These are phyloP conservation scores for Tetragonula carbonaria DNA, from an alignment of 2,888 invertebrate species.

Conservation along the genomic window DNA sequence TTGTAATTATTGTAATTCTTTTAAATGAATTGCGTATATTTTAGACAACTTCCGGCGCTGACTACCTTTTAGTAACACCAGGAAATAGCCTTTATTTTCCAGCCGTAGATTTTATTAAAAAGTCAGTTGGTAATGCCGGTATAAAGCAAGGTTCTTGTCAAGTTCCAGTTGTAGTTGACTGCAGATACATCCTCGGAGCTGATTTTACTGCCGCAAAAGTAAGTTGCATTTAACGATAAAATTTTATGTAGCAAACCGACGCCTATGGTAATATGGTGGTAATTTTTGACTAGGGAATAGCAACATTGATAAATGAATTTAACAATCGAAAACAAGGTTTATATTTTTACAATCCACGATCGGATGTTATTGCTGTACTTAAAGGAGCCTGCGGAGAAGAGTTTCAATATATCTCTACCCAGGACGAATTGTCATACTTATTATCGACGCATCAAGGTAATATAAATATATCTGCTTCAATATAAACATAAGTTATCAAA, in stretches of 20 bases:
- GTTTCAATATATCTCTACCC: constrained; percentile 86
- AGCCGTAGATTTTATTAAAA: constrained; percentile 92
- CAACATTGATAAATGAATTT: constrained; percentile 90
- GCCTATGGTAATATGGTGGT: neutral
- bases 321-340: constrained; percentile 89
- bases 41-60: constrained; percentile 88
- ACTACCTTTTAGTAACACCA: constrained; percentile 91
- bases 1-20: neutral
- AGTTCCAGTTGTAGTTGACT: constrained; percentile 92
- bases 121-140: constrained; percentile 90
- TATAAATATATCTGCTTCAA: neutral
- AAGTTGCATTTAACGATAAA: constrained; percentile 14
- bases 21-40: constrained; percentile 64
- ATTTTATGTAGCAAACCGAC: neutral
- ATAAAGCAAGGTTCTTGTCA: constrained; percentile 89
- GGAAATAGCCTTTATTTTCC: constrained; percentile 93
- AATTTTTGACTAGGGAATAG: constrained; percentile 87
- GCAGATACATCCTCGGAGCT: constrained; percentile 91
- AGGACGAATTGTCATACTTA: constrained; percentile 87
- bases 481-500: neutral
- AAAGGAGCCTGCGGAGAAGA: constrained; percentile 88
- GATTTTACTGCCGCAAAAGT: constrained; percentile 94
- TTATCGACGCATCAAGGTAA: constrained; percentile 81
- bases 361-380: constrained; percentile 88
- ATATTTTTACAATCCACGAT: constrained; percentile 89